These are phyloP conservation scores for Cerceris ruficornis DNA, from an alignment of 2,888 invertebrate genomes.

Conservation along the genomic window DNA sequence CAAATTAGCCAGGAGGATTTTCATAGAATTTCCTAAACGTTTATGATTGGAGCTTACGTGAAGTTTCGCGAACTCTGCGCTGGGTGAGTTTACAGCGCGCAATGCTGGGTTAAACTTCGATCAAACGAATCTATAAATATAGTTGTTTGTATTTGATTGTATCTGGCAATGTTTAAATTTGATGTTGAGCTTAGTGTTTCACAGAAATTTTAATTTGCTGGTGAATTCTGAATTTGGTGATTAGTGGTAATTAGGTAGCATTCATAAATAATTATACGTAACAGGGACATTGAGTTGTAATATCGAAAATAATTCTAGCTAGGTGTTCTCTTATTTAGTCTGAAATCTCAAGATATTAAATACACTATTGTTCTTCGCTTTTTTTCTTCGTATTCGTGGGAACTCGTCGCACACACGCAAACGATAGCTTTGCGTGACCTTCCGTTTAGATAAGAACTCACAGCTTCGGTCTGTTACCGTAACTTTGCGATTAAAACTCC, in stretches of 20 bases:
- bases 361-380: too few species aligned
- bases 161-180: neutral
- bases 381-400: constrained; percentile 5
- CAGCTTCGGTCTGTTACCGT: neutral
- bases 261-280: too few species aligned
- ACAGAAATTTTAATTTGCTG: too few species aligned
- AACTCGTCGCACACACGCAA: constrained; percentile 10
- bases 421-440: constrained; percentile 8
- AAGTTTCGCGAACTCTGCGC: neutral
- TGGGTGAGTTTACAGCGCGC: neutral
- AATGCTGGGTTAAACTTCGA: neutral
- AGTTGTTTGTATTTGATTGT: constrained; percentile 7
- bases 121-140: neutral
- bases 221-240: too few species aligned
- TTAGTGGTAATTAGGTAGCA: too few species aligned
- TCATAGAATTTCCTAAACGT: neutral
- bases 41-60: neutral
- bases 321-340: too few species aligned
- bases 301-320: too few species aligned
- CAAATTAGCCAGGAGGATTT: neutral
- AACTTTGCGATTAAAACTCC: too few species aligned
- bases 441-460: neutral
- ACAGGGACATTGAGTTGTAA: too few species aligned
- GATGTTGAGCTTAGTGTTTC: too few species aligned
- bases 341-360: too few species aligned